Percentiles rank a stretch among this genome's conserved stretches.
Evolutionary conservation across 2,888 invertebrate species (phyloP).

Genomic region (Tenthredo livida): DNA sequence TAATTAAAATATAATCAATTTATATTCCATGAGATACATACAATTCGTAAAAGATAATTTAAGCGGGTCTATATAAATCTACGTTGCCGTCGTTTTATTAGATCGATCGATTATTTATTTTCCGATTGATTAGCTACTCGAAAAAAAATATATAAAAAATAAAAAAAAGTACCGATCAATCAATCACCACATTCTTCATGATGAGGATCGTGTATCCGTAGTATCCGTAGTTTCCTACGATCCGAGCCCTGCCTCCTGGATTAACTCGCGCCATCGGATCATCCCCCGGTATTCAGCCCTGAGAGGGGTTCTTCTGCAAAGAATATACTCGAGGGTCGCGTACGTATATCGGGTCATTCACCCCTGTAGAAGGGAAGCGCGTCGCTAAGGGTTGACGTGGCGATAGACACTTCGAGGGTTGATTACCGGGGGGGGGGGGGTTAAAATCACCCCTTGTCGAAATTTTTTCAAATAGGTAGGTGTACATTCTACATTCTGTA

Average conservation of each 20-base stretch:
- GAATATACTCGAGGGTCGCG: constrained; percentile 27
- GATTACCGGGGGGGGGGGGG: not conserved
- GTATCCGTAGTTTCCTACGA: not conserved
- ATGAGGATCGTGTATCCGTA: not conserved
- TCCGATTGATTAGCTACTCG: not conserved
- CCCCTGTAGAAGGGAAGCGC: constrained; percentile 9
- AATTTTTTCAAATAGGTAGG: not conserved
- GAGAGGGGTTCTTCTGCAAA: not conserved
- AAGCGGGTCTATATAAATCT: not conserved
- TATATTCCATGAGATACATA: not conserved
- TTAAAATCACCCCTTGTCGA: not conserved
- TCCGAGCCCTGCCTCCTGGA: not conserved
- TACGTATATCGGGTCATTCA: constrained; percentile 36
- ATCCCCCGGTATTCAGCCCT: not conserved
- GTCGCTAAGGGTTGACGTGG: constrained; percentile 34
- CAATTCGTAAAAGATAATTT: not conserved
- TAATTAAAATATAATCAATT: not conserved
- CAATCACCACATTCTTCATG: not conserved
- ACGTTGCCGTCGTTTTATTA: not conserved
- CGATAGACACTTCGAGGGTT: constrained; percentile 32
- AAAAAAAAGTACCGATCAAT: no score
- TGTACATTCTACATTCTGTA: not conserved
- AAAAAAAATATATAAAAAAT: no score
- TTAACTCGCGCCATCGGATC: not conserved
- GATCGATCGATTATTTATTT: not conserved